Evolutionary conservation across 1,140 invertebrate genomes (phyloP), one percentile per base, ranked within the genome.

Genomic region (Calliphora vicina): DNA sequence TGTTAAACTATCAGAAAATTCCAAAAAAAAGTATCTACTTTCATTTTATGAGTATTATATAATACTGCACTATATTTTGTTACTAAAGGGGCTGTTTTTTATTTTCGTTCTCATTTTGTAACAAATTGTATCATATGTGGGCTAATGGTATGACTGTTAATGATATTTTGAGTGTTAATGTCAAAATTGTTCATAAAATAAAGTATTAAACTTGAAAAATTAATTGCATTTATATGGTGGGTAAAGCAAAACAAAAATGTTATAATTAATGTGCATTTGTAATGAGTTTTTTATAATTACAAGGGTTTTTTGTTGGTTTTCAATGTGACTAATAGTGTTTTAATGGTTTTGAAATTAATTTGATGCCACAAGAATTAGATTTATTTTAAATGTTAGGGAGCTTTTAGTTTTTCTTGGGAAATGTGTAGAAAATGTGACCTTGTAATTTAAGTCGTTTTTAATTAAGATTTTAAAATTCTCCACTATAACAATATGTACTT

Each of bases 141-240:
- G 61, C 61, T 67, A 8, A 67, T 15, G 5, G 12, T 67, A 6
- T 67, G 23, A n/a, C 61, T 67, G 61, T 67, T 67, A 67, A 67
- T 67, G 61, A 67, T 67, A 67, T 67, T 67, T 20, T 67, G 61
- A 67, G 61, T 67, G 61, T 67, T 67, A 67, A 67, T 67, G 61
- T 67, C 61, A 67, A 67, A 67, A 67, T 67, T 67, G 50, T 57
- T 57, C 8, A n/a, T 67, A 12, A 67, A 67, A 67, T 17, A 23
- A 23, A 67, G 12, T 50, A 50, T 50, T 35, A 35, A 57, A 57
- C 13, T 57, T 17, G n/a, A 57, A 57, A 57, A 57, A 17, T 57
- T 67, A 67, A 67, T 67, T 67, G 20, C 61, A 67, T 67, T 20
- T n/a, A 6, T 6, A 6, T 57, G 17, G 2, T 17, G n/a, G 8